Conservation (phyloP, 2,888 invertebrate species). For the Caenorhabditis sp. region DNA sequence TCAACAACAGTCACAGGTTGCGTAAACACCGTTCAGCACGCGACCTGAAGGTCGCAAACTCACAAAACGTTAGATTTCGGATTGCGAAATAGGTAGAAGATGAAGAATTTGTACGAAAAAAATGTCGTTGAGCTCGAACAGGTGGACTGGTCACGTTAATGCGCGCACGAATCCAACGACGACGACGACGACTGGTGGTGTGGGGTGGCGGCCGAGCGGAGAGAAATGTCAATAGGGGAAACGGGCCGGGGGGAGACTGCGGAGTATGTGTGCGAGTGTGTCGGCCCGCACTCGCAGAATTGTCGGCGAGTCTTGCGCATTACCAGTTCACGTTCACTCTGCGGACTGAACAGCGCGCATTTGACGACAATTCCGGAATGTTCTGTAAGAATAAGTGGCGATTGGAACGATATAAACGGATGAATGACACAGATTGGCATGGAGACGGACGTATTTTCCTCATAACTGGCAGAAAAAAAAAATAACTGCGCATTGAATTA, state of each 20-base stretch:
- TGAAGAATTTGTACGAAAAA: neutral
- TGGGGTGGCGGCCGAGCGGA: neutral
- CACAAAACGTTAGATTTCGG: slow-evolving; percentile 1
- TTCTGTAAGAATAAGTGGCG: neutral
- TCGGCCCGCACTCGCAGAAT: neutral
- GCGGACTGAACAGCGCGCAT: neutral
- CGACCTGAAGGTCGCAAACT: slow-evolving; percentile 9
- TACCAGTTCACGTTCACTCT: slow-evolving; percentile 14
- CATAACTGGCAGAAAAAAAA: neutral
- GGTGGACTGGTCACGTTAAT: neutral
- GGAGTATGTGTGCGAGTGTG: slow-evolving; percentile 8
- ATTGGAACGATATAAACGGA: neutral
- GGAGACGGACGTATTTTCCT: too few relatives aligned
- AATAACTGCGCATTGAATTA: neutral
- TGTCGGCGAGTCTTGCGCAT: slow-evolving; percentile 16
- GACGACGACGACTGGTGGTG: neutral
- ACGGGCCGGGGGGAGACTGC: neutral
- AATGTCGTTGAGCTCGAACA: neutral
- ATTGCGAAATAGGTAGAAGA: too few relatives aligned
- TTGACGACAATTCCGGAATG: slow-evolving; percentile 7
- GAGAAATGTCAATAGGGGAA: slow-evolving; percentile 14
- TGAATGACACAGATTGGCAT: neutral
- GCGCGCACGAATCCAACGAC: neutral
- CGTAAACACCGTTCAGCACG: slow-evolving; percentile 20
- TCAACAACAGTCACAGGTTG: too few relatives aligned